These are phyloP conservation scores for Elgonia sp. DNA, from an alignment of 2,888 invertebrate genomes.

Conservation along the genomic window DNA sequence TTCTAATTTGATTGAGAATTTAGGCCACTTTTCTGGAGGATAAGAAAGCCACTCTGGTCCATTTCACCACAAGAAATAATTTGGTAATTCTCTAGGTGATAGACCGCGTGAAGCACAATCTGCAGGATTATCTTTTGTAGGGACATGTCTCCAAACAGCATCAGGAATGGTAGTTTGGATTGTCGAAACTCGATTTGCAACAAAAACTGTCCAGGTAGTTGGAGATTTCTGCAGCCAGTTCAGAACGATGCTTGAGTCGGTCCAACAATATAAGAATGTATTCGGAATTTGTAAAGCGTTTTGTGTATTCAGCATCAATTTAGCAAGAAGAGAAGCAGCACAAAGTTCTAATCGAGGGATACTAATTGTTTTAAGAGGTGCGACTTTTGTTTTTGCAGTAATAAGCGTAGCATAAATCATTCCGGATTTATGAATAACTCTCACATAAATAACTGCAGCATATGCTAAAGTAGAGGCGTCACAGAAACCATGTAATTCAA, in stretches of 20 bases:
- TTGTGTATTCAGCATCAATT: background rate
- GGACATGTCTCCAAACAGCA: constrained; percentile 5
- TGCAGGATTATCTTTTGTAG: constrained; percentile 14
- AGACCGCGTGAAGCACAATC: constrained; percentile 19
- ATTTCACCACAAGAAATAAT: constrained; percentile 1
- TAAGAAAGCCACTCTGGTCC: background rate
- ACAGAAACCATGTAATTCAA: no score
- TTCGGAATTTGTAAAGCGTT: background rate
- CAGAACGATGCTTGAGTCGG: background rate
- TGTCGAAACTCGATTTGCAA: background rate
- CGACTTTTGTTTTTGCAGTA: constrained; percentile 3
- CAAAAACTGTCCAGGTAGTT: background rate
- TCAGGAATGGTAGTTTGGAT: constrained; percentile 1
- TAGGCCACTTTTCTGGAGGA: background rate
- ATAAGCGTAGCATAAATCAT: background rate
- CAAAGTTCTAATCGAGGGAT: constrained; percentile 1
- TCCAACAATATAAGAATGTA: constrained; percentile 7
- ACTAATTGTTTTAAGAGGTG: background rate
- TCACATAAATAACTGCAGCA: no score
- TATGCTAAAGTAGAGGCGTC: no score
- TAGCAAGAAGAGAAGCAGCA: background rate
- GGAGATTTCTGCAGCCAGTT: constrained; percentile 3
- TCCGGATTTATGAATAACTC: no score
- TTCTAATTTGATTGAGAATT: background rate
- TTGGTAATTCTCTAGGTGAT: background rate